phyloP scores from a whole-genome alignment of 2,888 invertebrate genomes.

The Heliconius erato region DNA sequence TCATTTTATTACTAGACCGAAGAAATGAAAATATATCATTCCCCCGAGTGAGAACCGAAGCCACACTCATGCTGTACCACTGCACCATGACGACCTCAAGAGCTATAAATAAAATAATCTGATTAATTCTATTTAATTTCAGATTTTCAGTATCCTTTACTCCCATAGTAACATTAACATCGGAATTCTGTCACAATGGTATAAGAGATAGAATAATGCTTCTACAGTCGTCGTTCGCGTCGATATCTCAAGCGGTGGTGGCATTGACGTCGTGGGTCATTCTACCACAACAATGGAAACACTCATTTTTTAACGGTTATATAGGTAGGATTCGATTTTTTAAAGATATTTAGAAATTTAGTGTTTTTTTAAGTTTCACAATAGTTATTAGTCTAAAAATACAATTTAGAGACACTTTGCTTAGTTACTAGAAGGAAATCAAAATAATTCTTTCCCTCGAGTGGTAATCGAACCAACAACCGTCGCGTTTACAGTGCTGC shows the following conservation, averaged over 20 bases:
- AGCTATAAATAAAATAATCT: neutral
- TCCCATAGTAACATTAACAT: slow-evolving; percentile 57
- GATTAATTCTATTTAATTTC: neutral
- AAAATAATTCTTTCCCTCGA: no score
- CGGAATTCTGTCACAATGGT: slow-evolving; percentile 60
- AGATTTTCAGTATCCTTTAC: slow-evolving; percentile 59
- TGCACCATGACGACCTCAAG: neutral
- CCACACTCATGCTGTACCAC: no score
- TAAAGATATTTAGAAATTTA: no score
- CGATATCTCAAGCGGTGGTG: slow-evolving; percentile 54
- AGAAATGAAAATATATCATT: no score
- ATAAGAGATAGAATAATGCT: slow-evolving; percentile 60
- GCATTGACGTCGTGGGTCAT: slow-evolving; percentile 59
- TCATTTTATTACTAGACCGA: no score
- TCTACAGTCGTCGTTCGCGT: slow-evolving; percentile 56
- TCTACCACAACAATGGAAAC: slow-evolving; percentile 57
- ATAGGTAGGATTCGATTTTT: slow-evolving; percentile 52
- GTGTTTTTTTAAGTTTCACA: no score
- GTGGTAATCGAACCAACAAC: no score
- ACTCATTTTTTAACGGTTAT: slow-evolving; percentile 54
- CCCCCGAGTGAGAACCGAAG: no score
- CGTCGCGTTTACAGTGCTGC: no score
- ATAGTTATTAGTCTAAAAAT: neutral
- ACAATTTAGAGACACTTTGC: no score
- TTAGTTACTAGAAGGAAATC: no score